phyloP scores from a whole-genome alignment of 2,113 vertebrate genomes.

The Rallus limicola region DNA sequence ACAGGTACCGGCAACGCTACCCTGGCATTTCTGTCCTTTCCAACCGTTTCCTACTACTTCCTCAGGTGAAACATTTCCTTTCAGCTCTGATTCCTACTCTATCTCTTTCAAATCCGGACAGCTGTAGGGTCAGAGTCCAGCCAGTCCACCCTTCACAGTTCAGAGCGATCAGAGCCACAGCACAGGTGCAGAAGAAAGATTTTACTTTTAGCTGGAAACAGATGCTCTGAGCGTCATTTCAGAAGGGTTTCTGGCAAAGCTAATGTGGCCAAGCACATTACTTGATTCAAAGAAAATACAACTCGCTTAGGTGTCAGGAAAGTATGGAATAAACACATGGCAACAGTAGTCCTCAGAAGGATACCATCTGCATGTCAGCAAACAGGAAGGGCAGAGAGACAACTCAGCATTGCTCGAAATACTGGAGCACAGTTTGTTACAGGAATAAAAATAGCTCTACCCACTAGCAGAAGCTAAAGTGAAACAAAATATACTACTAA shows the following conservation, averaged over 20 bases:
- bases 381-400: background rate
- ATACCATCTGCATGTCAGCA: background rate
- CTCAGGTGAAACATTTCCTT: background rate
- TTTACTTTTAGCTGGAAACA: background rate
- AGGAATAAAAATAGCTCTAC: background rate
- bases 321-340: background rate
- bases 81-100: background rate
- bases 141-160: background rate
- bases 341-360: background rate
- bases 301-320: background rate
- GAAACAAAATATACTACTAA: background rate
- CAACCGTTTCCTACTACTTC: background rate
- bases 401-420: background rate
- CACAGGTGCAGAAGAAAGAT: background rate
- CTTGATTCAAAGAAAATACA: background rate
- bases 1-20: background rate
- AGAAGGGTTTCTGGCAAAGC: background rate
- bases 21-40: background rate
- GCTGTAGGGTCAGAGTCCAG: background rate
- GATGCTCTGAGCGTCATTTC: background rate
- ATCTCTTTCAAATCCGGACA: background rate
- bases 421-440: background rate
- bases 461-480: background rate
- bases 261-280: background rate
- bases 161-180: background rate